A percentile compares a stretch with the other conserved stretches of the same genome.
Evolutionary conservation across 1,140 invertebrate genomes (phyloP).

Genomic region (Dryas iulia): DNA sequence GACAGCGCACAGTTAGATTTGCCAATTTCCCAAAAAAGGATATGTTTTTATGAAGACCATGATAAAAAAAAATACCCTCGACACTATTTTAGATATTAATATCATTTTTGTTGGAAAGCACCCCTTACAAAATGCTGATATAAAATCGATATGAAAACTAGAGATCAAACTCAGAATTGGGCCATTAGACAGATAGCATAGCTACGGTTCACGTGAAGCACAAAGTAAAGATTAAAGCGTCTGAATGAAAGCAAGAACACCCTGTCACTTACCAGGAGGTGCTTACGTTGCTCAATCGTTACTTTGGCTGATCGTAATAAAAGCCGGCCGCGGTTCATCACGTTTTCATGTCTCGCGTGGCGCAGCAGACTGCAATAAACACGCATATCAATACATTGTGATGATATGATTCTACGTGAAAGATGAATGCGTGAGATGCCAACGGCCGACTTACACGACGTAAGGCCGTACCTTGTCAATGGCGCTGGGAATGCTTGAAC

Average conservation of each 20-base stretch:
- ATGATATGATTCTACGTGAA: constrained; percentile 66
- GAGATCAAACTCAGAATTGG: constrained; percentile 15
- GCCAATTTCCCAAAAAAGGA: constrained; percentile 21
- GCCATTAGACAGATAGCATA: constrained; percentile 19
- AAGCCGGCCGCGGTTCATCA: constrained; percentile 73
- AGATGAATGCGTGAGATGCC: constrained; percentile 76
- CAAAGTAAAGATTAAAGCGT: constrained; percentile 79
- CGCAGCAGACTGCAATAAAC: constrained; percentile 75
- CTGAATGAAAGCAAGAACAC: constrained; percentile 76
- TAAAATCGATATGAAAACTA: constrained; percentile 30
- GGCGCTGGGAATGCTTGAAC: constrained; percentile 86
- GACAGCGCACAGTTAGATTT: neutral
- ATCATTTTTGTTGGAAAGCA: neutral
- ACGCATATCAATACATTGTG: constrained; percentile 71
- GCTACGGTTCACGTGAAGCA: constrained; percentile 59
- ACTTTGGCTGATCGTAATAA: constrained; percentile 71
- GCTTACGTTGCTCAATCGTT: constrained; percentile 73
- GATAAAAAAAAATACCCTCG: constrained; percentile 12
- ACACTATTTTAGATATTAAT: neutral
- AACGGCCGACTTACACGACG: constrained; percentile 51
- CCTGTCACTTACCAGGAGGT: constrained; percentile 77
- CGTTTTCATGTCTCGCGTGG: constrained; percentile 67
- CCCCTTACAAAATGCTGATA: constrained; percentile 28
- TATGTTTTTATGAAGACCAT: constrained; percentile 14
- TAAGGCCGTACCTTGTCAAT: constrained; percentile 67